Evolutionary conservation across 1,140 invertebrate genomes (phyloP).

Genomic region (Aphis craccivora): DNA sequence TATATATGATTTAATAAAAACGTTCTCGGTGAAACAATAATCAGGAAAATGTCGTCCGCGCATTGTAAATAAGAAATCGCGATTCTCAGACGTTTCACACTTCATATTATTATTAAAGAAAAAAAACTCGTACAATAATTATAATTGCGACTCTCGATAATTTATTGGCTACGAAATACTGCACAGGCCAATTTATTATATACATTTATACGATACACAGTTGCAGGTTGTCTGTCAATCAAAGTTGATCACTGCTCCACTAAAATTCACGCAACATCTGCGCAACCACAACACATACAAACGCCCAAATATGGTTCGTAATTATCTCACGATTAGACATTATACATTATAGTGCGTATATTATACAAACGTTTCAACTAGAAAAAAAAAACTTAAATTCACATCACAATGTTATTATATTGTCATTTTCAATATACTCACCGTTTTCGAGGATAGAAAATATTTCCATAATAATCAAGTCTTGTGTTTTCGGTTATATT

Average conservation of each 20-base stretch:
- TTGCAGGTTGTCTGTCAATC: slow-evolving; percentile 2
- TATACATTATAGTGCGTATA: neutral
- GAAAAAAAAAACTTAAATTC: neutral
- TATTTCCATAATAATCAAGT: neutral
- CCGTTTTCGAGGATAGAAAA: neutral
- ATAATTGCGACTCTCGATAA: neutral
- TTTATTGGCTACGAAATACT: slow-evolving; percentile 6
- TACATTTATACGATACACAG: neutral
- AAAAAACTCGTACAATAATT: neutral
- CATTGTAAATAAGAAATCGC: neutral
- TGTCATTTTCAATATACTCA: neutral
- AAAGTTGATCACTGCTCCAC: neutral
- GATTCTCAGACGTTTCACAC: neutral
- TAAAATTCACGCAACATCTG: slow-evolving; percentile 5
- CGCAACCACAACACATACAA: neutral
- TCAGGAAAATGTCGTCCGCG: slow-evolving; percentile 17
- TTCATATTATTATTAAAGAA: neutral
- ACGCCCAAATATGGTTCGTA: neutral
- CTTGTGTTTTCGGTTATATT: neutral
- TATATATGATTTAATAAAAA: neutral
- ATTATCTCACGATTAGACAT: slow-evolving; percentile 17
- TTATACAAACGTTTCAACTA: neutral
- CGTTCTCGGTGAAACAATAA: neutral
- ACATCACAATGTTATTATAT: neutral
- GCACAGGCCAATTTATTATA: neutral